These are phyloP conservation scores for Microcaecilia unicolor DNA, from an alignment of 2,797 vertebrate genomes.

Conservation along the genomic window DNA sequence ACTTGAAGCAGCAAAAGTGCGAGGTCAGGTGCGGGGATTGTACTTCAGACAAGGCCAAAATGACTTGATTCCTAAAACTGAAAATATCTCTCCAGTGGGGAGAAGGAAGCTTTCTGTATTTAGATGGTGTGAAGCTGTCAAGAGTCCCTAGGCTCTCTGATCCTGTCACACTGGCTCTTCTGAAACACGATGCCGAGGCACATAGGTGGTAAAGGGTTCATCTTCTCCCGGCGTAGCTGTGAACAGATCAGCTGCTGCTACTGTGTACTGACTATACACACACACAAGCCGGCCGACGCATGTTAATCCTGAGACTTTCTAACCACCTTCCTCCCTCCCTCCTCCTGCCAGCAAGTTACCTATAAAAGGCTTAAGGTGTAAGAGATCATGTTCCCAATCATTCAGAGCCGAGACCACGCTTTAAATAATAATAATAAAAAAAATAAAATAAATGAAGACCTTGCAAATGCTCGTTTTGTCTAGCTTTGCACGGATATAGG, in stretches of 20 bases:
- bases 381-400: slow-evolving; percentile 52
- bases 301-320: slow-evolving; percentile 61
- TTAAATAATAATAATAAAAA: no score
- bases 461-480: slow-evolving; percentile 32
- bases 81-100: slow-evolving; percentile 12
- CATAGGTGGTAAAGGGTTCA: slow-evolving; percentile 72
- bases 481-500: slow-evolving; percentile 36
- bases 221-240: slow-evolving; percentile 78
- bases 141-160: slow-evolving; percentile 57
- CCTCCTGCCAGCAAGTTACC: slow-evolving; percentile 68
- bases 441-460: slow-evolving; percentile 9
- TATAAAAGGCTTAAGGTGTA: slow-evolving; percentile 56
- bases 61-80: slow-evolving; percentile 1
- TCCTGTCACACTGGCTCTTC: no score
- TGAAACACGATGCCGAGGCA: slow-evolving; percentile 82
- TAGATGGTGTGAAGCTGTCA: slow-evolving; percentile 52
- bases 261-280: slow-evolving; percentile 68
- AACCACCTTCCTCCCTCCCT: slow-evolving; percentile 71
- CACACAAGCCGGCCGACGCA: slow-evolving; percentile 68
- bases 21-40: no score
- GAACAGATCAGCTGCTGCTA: slow-evolving; percentile 66
- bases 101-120: slow-evolving; percentile 24
- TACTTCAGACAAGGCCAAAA: slow-evolving; percentile 12
- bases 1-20: no score
- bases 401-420: slow-evolving; percentile 57